phyloP scores from a whole-genome alignment of 2,888 invertebrate species.

The Meliscaeva auricollis region DNA sequence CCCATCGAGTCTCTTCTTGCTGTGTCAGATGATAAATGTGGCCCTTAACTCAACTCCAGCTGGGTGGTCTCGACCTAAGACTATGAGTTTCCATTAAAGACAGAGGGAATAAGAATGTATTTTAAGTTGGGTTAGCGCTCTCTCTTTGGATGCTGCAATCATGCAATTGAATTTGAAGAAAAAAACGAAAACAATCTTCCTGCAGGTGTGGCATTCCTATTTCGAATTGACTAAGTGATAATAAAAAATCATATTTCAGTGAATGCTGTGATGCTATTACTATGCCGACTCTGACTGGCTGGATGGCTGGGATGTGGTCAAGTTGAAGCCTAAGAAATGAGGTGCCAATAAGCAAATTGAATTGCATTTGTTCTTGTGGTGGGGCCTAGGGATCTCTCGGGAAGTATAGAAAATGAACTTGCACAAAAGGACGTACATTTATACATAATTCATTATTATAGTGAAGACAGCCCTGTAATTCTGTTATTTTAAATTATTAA shows the following conservation, averaged over 20 bases:
- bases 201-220: conserved; percentile 71
- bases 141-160: neutral
- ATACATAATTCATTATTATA: conserved; percentile 26
- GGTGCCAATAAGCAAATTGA: conserved; percentile 58
- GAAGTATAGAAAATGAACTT: conserved; percentile 39
- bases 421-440: neutral
- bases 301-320: neutral
- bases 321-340: conserved; percentile 34
- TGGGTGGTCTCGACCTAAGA: conserved; percentile 60
- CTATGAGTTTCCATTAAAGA: neutral
- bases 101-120: neutral
- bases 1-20: neutral
- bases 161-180: conserved; percentile 30
- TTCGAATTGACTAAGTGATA: conserved; percentile 63
- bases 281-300: neutral
- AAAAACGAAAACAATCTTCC: conserved; percentile 1
- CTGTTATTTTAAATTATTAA: conserved; percentile 1
- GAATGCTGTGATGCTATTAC: neutral
- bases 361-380: conserved; percentile 46
- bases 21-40: conserved; percentile 59
- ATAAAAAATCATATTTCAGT: conserved; percentile 70
- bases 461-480: neutral
- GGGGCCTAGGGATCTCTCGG: conserved; percentile 31
- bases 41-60: conserved; percentile 59
- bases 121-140: conserved; percentile 21